Evolutionary conservation across 2,888 invertebrate species (phyloP), one percentile per base, ranked within the genome.

Genomic region (Liposcelis brunnea): DNA sequence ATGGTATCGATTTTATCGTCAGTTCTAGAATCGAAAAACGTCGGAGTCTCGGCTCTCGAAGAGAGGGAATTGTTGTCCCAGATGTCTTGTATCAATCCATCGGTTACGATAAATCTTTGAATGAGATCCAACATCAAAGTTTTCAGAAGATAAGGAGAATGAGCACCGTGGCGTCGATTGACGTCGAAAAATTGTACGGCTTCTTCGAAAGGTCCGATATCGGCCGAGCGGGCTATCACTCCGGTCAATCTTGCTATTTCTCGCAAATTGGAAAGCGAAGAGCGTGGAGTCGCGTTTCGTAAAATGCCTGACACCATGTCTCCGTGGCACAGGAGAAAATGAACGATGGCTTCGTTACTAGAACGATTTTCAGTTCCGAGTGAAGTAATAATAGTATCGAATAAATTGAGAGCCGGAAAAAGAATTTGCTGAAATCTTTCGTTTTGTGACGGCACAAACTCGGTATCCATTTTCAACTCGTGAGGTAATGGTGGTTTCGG

Each of bases 291-390:
- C 1, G 77, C 75, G 35, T 76, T 75, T 49, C 87, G 70, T 42
- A 93, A 64, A 43, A 87, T 75, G 53, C 78, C 70, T 55, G 84
- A 82, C 46, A 90, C 72, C 47, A 80, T 78, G 55, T 91, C 89
- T 43, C 80, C 68, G 61, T 91, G 87, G 47, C 80, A 77, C 43
- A 87, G 71, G 36, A 91, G 60, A 54, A 86, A 80, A 54, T 81
- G 77, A 55, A 84, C 73, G 42, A 90, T 62, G 36, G 18, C 11
- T 21, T 47, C 18, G 21, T 34, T 47, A 14, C 34, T 31, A 2
- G 16, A 43, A 40, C 42, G 77, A 66, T 91, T 90, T 54, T 82
- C 78, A 0, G 80, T 70, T 21, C 90, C 89, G 42, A 91, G 69
- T 1, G 87, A 79, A 1, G 84, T 83, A 16, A 91, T 69, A 38